Conservation (phyloP, 1,140 invertebrate species). For the Maconellicoccus hirsutus region DNA sequence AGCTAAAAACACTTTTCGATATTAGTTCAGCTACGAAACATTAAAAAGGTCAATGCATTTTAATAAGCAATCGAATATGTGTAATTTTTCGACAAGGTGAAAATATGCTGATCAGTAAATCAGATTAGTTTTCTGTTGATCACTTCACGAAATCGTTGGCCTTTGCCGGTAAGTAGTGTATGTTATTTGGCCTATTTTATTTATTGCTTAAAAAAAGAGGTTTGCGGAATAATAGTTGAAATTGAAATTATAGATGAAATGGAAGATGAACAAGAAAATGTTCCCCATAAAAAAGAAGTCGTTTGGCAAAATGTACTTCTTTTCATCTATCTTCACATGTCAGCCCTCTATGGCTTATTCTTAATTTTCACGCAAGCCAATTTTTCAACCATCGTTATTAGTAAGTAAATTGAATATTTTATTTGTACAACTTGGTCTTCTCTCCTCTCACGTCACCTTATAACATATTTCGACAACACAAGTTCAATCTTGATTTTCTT, state of each 20-base stretch:
- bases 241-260: not conserved
- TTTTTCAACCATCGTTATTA: conserved; percentile 52
- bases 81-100: not conserved
- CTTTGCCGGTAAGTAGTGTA: not conserved
- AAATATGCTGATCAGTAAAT: not conserved
- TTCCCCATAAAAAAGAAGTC: not conserved
- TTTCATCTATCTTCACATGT: conserved; percentile 59
- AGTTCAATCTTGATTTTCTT: not conserved
- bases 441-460: too few relatives aligned
- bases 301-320: conserved; percentile 89
- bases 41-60: conserved; percentile 5
- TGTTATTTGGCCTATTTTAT: too few relatives aligned
- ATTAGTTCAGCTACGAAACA: not conserved
- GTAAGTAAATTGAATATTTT: conserved; percentile 41
- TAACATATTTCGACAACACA: too few relatives aligned
- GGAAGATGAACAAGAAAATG: conserved; percentile 9
- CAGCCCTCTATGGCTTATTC: conserved; percentile 55
- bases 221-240: too few relatives aligned
- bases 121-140: not conserved
- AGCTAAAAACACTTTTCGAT: not conserved
- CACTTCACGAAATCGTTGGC: not conserved
- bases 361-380: conserved; percentile 47
- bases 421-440: too few relatives aligned
- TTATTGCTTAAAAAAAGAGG: too few relatives aligned
- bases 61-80: not conserved